These are phyloP conservation scores for Nyctalus aviator DNA, from an alignment of 2,797 vertebrate genomes.

Conservation along the genomic window DNA sequence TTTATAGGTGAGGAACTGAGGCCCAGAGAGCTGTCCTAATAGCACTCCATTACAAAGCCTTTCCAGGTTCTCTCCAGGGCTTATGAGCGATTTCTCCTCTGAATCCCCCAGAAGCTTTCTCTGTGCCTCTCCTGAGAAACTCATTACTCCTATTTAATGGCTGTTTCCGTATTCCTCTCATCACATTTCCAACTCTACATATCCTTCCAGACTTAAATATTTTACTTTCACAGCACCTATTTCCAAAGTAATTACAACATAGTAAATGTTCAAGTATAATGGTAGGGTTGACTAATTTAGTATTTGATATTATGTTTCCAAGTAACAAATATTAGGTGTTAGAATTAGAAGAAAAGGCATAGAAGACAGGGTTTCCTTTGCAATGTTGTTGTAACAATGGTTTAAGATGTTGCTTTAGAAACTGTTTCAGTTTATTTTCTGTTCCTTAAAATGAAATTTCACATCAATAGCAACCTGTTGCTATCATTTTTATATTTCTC, in stretches of 20 bases:
- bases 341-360: neutral
- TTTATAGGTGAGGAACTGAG: constrained; percentile 1
- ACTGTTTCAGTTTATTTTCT: constrained; percentile 7
- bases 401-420: neutral
- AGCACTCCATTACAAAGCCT: neutral
- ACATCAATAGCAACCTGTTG: neutral
- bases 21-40: neutral
- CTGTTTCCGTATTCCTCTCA: neutral
- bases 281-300: constrained; percentile 1
- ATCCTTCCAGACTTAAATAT: neutral
- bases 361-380: neutral
- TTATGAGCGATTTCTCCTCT: neutral
- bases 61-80: neutral
- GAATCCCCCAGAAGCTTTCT: neutral
- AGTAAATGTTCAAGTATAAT: neutral
- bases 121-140: neutral
- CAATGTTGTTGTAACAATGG: neutral
- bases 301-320: neutral
- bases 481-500: neutral
- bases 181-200: neutral
- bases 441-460: neutral
- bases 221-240: neutral
- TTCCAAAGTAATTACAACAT: neutral
- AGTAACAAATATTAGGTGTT: neutral
- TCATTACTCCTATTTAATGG: neutral